Conservation (phyloP, 53 echinoderm and acorn worm species). For the Zoroaster sp. region DNA sequence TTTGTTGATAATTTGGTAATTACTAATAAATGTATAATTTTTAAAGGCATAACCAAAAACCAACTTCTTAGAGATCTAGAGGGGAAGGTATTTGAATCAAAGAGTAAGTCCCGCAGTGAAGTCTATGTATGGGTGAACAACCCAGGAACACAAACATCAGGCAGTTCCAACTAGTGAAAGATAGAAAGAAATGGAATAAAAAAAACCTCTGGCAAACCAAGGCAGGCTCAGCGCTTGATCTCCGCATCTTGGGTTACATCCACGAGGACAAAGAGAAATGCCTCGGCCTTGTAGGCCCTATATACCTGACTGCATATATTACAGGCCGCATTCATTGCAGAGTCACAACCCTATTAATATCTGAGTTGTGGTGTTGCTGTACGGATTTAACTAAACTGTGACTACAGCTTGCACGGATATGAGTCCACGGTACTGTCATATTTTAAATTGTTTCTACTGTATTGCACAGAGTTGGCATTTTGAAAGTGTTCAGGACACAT, state of each 20-base stretch:
- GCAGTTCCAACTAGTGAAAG: neutral
- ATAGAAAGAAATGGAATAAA: neutral
- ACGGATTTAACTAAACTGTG: too few relatives aligned
- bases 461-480: too few relatives aligned
- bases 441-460: too few relatives aligned
- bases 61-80: too few relatives aligned
- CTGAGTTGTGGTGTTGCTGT: neutral
- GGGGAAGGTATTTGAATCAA: too few relatives aligned
- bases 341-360: neutral
- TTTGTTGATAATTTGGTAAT: too few relatives aligned
- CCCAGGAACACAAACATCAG: neutral
- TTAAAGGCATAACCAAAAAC: too few relatives aligned
- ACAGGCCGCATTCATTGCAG: neutral
- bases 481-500: too few relatives aligned
- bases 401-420: neutral
- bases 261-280: slow-evolving; percentile 5
- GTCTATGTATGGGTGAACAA: neutral
- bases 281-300: neutral
- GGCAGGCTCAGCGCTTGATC: slow-evolving; percentile 20
- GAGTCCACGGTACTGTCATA: too few relatives aligned
- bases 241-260: slow-evolving; percentile 4
- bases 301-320: neutral
- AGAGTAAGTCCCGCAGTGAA: neutral
- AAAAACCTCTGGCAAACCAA: neutral
- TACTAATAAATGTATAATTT: too few relatives aligned